These are phyloP conservation scores for Coenobita brevimanus DNA, from an alignment of 1,140 invertebrate genomes.

Conservation along the genomic window DNA sequence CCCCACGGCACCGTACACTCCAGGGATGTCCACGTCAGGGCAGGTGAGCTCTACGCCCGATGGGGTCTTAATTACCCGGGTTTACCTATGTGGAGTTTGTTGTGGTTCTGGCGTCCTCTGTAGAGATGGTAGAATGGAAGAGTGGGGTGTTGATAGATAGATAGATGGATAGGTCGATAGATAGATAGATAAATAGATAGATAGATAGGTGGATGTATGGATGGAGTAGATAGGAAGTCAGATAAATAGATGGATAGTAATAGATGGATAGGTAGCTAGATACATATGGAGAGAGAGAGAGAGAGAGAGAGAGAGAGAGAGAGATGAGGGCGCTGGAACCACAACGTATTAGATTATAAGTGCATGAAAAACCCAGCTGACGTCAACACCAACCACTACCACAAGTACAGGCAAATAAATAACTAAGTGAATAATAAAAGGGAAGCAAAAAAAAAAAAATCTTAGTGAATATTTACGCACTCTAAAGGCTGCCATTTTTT, in stretches of 20 bases:
- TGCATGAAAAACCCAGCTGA: too few relatives aligned
- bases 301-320: conserved; percentile 23
- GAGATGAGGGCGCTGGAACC: not conserved
- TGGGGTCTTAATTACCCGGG: not conserved
- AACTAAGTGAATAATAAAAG: too few relatives aligned
- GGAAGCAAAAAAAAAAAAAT: too few relatives aligned
- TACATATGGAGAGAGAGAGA: conserved; percentile 19
- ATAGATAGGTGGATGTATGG: not conserved
- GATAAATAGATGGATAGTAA: not conserved
- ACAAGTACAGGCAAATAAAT: not conserved
- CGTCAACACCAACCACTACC: too few relatives aligned
- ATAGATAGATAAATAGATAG: too few relatives aligned
- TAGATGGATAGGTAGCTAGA: not conserved
- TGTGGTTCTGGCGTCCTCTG: not conserved
- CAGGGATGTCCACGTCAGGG: conserved; percentile 92
- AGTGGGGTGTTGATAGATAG: too few relatives aligned
- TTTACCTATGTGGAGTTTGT: not conserved
- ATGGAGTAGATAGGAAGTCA: not conserved
- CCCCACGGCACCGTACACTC: conserved; percentile 92
- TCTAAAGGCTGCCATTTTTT: not conserved
- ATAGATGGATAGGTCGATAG: too few relatives aligned
- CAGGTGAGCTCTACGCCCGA: conserved; percentile 81
- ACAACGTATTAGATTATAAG: too few relatives aligned
- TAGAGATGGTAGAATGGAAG: not conserved
- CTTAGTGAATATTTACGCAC: not conserved